Base-by-base conservation (phyloP, 2,888 invertebrate genomes). In the Steinernema scapterisci region DNA sequence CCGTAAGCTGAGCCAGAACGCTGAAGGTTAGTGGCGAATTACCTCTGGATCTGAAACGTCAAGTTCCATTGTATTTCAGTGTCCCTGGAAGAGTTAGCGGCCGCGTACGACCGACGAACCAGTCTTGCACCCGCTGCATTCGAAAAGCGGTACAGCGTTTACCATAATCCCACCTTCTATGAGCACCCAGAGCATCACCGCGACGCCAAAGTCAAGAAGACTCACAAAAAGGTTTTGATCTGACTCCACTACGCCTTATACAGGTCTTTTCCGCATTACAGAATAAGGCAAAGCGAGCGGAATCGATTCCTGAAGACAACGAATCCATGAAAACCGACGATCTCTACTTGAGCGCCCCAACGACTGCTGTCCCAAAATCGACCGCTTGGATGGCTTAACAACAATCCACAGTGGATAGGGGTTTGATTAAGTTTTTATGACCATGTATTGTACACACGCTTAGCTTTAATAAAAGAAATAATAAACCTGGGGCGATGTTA, bases 41-140 rank as follows among this genome's bases (percentile, higher is more conserved):
- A n/a, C n/a, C n/a, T n/a, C n/a, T n/a, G n/a, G n/a, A n/a, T n/a
- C n/a, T n/a, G n/a, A n/a, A n/a, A n/a, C n/a, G n/a, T n/a, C n/a
- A n/a, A n/a, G n/a, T n/a, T n/a, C n/a, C n/a, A n/a, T n/a, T n/a
- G n/a, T n/a, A n/a, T 76, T 79, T 43, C 56, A 83, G 83, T 84
- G 54, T 81, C 81, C 0, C 71, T 84, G 51, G 84, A 84, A 76
- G 81, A 83, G 45, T 72, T 84, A 16, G 84, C 84, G 3, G 79
- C 79, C 1, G 84, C 80, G 6, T 84, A 84, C 74, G 79, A 78
- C 46, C 43, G 73, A 16, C 72, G 73, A 21, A 75, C 72, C 16
- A 74, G 74, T 75, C 70, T 75, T 27, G 63, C 63, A 16, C 63
- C 63, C 9, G 63, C 63, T 2, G 63, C 63, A 21, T 63, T 63